These are phyloP conservation scores for Talpa occidentalis DNA, from an alignment of 2,113 vertebrate species.

Conservation along the genomic window DNA sequence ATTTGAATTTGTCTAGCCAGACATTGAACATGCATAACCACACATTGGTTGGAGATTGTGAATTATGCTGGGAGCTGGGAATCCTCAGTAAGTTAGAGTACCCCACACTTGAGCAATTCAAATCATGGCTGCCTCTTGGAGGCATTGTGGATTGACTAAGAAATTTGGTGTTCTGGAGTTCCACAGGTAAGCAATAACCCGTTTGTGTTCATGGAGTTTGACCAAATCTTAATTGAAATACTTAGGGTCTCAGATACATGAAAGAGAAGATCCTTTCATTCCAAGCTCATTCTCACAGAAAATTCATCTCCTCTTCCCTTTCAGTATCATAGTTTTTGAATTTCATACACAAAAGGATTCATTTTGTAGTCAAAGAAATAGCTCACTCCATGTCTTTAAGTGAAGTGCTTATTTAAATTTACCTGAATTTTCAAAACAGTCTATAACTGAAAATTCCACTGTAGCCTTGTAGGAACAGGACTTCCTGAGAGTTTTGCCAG, in stretches of 20 bases:
- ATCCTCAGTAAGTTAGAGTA: background rate
- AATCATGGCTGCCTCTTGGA: background rate
- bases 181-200: background rate
- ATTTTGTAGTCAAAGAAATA: constrained; percentile 37
- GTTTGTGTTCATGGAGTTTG: background rate
- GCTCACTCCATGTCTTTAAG: constrained; percentile 5
- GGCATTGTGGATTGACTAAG: background rate
- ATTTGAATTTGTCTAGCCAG: background rate
- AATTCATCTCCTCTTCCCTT: background rate
- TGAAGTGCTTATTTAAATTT: constrained; percentile 53
- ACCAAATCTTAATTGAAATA: rapidly evolving
- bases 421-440: constrained; percentile 59
- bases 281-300: background rate
- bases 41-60: rapidly evolving
- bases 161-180: background rate
- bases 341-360: background rate
- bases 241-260: rapidly evolving
- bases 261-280: background rate
- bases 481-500: constrained; percentile 67
- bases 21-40: rapidly evolving
- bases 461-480: background rate
- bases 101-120: rapidly evolving
- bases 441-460: constrained; percentile 42
- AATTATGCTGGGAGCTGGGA: rapidly evolving
- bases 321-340: background rate